Evolutionary conservation across 2,888 invertebrate species (phyloP).

Genomic region (Platycheirus rosarum): DNA sequence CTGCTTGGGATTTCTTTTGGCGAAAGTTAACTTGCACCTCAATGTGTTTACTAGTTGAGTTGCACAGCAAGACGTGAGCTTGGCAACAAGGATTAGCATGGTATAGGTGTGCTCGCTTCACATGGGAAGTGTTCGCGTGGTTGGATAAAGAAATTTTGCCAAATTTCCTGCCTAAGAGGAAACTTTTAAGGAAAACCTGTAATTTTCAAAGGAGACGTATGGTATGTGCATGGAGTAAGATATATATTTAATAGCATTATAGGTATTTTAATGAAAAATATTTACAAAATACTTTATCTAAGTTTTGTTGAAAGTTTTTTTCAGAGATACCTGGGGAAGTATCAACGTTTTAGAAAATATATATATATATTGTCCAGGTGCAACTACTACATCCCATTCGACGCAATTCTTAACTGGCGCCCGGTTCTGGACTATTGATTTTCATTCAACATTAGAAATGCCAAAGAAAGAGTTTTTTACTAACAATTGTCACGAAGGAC

Average conservation of each 20-base stretch:
- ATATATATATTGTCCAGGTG: no score
- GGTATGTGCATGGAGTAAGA: not conserved
- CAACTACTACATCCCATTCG: no score
- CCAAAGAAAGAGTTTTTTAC: no score
- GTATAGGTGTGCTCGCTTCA: no score
- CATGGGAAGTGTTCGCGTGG: conserved; percentile 50
- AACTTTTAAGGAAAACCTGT: conserved; percentile 16
- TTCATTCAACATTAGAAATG: no score
- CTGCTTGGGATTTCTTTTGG: conserved; percentile 13
- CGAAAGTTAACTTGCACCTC: conserved; percentile 38
- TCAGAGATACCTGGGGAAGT: no score
- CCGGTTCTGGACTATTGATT: no score
- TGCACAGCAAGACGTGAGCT: conserved; percentile 39
- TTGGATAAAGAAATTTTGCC: conserved; percentile 46
- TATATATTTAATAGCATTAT: conserved; percentile 3
- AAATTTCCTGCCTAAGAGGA: conserved; percentile 23
- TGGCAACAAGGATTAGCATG: no score
- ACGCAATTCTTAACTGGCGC: no score
- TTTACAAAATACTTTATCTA: conserved; percentile 5
- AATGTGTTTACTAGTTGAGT: conserved; percentile 37
- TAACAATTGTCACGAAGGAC: no score
- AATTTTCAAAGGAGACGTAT: not conserved
- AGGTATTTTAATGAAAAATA: conserved; percentile 1
- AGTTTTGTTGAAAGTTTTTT: not conserved
- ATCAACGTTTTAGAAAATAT: no score